A percentile compares a stretch with the other conserved stretches of the same genome.
phyloP scores from a whole-genome alignment of 2,888 invertebrate genomes.

The Halictus quadricinctus region DNA sequence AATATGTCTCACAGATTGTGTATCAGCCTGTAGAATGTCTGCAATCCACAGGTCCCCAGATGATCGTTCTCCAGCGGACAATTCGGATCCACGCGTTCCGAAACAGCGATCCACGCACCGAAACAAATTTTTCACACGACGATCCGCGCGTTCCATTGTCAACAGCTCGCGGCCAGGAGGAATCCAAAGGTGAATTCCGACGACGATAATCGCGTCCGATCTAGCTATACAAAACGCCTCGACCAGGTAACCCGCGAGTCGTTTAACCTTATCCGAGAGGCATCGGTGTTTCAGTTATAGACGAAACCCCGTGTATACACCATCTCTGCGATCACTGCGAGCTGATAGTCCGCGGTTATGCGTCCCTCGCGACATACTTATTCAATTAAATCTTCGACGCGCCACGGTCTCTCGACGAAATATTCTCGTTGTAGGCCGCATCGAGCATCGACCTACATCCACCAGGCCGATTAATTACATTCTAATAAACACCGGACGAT shows the following conservation, averaged over 20 bases:
- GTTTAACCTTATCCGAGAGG: conserved; percentile 44
- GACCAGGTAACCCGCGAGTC: conserved; percentile 32
- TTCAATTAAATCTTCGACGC: conserved; percentile 54
- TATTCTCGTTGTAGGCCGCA: conserved; percentile 4
- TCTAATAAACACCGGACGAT: conserved; percentile 36
- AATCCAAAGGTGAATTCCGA: conserved; percentile 49
- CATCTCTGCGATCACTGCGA: conserved; percentile 53
- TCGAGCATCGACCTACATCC: conserved; percentile 42
- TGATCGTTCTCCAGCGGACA: neutral
- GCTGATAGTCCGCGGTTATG: conserved; percentile 51
- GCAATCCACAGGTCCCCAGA: neutral
- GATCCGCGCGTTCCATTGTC: conserved; percentile 6
- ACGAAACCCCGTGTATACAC: conserved; percentile 55
- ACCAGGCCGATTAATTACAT: conserved; percentile 40
- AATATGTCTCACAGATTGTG: neutral
- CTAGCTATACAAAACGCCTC: conserved; percentile 36
- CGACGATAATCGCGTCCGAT: conserved; percentile 59
- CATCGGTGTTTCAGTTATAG: conserved; percentile 54
- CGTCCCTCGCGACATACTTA: conserved; percentile 44
- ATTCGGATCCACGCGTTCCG: neutral
- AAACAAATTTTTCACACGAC: neutral
- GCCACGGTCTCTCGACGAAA: conserved; percentile 19
- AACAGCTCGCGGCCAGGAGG: conserved; percentile 20
- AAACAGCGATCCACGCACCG: neutral
- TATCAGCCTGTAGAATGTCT: neutral